These are phyloP conservation scores for Phorcus lineatus DNA, from an alignment of 2,888 invertebrate species.

Conservation along the genomic window DNA sequence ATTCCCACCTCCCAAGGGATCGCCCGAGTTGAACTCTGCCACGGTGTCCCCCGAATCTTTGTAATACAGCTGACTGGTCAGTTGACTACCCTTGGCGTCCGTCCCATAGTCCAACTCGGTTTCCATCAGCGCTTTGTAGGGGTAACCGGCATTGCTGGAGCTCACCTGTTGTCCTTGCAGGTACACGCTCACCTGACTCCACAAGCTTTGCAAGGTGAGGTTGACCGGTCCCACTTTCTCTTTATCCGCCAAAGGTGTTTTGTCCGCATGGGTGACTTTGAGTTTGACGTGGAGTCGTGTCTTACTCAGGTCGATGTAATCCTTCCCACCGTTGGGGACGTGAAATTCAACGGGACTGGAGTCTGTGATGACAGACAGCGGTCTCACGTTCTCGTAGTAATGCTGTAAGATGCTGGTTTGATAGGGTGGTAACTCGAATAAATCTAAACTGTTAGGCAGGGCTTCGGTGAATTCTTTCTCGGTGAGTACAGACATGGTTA, in stretches of 20 bases:
- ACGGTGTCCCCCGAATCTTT: background rate
- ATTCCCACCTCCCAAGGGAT: conserved; percentile 10
- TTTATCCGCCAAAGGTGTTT: background rate
- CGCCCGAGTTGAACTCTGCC: background rate
- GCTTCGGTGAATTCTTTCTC: background rate
- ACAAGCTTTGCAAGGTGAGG: conserved; percentile 24
- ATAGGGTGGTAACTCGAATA: no score
- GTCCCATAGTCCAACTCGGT: conserved; percentile 25
- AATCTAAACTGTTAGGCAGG: no score
- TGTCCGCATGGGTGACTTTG: background rate
- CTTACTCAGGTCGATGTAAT: background rate
- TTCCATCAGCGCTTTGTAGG: conserved; percentile 36
- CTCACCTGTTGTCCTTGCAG: conserved; percentile 27
- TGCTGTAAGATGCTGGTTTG: background rate
- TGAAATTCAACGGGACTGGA: background rate
- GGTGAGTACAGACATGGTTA: background rate
- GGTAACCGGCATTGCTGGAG: conserved; percentile 29
- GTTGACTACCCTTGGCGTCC: conserved; percentile 26
- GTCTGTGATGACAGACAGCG: background rate
- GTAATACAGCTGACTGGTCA: conserved; percentile 7
- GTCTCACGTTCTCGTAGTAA: background rate
- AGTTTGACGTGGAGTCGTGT: background rate
- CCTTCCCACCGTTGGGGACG: background rate
- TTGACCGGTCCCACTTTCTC: conserved; percentile 32
- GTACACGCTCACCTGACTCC: conserved; percentile 31